phyloP scores from a whole-genome alignment of 2,888 invertebrate species.

The Aromia moschata region DNA sequence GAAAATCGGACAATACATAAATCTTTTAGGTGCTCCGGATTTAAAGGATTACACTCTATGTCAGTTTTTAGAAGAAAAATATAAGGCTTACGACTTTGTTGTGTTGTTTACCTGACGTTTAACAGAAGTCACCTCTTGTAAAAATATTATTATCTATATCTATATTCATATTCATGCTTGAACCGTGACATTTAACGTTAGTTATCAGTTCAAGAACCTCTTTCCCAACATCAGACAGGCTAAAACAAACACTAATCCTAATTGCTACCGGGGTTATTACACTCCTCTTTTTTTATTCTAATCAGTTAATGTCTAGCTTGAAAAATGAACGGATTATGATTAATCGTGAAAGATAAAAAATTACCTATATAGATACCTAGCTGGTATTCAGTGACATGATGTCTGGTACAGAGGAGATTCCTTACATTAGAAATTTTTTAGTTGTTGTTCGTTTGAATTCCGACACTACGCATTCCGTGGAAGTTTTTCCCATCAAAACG shows the following conservation, averaged over 20 bases:
- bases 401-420: not conserved
- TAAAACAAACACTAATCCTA: not conserved
- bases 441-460: not conserved
- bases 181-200: too few relatives aligned
- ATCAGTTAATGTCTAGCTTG: not conserved
- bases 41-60: too few relatives aligned
- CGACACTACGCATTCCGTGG: not conserved
- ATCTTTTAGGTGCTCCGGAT: too few relatives aligned
- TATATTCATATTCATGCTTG: too few relatives aligned
- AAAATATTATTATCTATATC: too few relatives aligned
- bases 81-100: too few relatives aligned
- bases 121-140: too few relatives aligned
- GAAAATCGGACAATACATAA: too few relatives aligned
- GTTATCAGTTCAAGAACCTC: not conserved
- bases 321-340: conserved; percentile 4
- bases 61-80: too few relatives aligned
- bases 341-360: conserved; percentile 5
- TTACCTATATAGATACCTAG: not conserved
- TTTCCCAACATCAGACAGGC: not conserved
- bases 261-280: conserved; percentile 4
- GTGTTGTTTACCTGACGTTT: too few relatives aligned
- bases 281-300: conserved; percentile 2
- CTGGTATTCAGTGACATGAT: not conserved
- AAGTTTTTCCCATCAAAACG: not conserved
- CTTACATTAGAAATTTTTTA: not conserved